Evolutionary conservation across 2,888 invertebrate species (phyloP).

Genomic region (Luffia ferchaultella): DNA sequence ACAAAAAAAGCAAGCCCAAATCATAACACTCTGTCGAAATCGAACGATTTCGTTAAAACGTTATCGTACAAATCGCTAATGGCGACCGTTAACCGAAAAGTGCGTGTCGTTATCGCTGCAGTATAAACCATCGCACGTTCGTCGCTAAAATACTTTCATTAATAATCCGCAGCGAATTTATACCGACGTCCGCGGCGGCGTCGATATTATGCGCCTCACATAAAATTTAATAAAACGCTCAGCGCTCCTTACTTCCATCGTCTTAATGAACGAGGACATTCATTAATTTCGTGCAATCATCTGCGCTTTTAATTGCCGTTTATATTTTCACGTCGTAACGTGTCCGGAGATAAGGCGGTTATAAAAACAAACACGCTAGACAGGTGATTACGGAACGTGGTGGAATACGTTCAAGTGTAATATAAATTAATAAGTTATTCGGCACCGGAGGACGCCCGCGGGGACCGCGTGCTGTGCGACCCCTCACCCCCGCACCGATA

Average conservation of each 20-base stretch:
- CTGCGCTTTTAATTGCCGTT: conserved; percentile 57
- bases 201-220: conserved; percentile 28
- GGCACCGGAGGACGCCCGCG: conserved; percentile 38
- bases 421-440: conserved; percentile 61
- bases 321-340: conserved; percentile 59
- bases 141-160: conserved; percentile 26
- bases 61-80: no score
- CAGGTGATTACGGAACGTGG: conserved; percentile 51
- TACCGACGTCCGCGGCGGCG: conserved; percentile 16
- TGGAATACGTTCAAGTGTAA: conserved; percentile 48
- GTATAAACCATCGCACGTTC: no score
- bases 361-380: conserved; percentile 55
- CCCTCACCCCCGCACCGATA: conserved; percentile 3
- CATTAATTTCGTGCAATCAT: conserved; percentile 41
- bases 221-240: conserved; percentile 52
- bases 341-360: conserved; percentile 43
- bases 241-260: conserved; percentile 25
- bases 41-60: no score
- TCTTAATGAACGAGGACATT: conserved; percentile 45
- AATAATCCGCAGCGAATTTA: conserved; percentile 31
- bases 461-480: conserved; percentile 14
- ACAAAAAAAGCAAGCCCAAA: no score
- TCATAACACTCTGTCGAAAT: no score
- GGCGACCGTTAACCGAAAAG: no score
- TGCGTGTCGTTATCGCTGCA: no score